Conservation (phyloP, 1,140 invertebrate genomes). For the Drosophila sturtevanti region DNA sequence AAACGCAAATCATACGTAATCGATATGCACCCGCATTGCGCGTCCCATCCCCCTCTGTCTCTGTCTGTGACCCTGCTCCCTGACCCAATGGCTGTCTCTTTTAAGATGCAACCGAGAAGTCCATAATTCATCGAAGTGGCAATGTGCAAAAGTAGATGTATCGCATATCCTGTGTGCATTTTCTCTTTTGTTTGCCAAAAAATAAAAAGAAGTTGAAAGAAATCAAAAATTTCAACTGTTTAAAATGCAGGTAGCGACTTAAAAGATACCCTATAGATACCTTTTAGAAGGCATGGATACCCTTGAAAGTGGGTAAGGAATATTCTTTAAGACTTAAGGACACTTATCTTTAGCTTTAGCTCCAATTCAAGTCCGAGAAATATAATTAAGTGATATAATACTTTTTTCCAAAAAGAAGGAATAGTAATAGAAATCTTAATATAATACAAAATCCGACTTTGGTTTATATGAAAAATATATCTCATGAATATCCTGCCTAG, state of each 20-base stretch:
- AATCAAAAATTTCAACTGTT: not conserved
- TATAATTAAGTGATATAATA: no score
- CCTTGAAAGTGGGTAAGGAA: no score
- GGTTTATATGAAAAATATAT: no score
- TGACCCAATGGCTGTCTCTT: constrained; percentile 20
- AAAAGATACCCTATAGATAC: not conserved
- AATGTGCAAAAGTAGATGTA: constrained; percentile 80
- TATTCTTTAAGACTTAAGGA: no score
- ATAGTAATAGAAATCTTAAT: no score
- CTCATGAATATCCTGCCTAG: no score
- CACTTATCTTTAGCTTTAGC: no score
- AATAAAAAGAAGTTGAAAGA: not conserved
- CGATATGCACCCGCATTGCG: constrained; percentile 73
- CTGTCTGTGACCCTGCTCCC: not conserved
- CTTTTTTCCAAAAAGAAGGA: no score
- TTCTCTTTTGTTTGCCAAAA: constrained; percentile 61
- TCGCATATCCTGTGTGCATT: constrained; percentile 73
- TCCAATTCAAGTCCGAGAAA: no score
- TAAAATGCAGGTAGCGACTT: not conserved
- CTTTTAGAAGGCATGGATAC: no score
- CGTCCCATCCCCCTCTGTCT: not conserved
- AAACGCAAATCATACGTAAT: constrained; percentile 76
- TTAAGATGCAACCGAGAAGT: constrained; percentile 48
- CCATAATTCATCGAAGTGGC: constrained; percentile 70
- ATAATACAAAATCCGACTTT: no score